Evolutionary conservation across 2,113 vertebrate genomes (phyloP).

Genomic region (Fulica atra): DNA sequence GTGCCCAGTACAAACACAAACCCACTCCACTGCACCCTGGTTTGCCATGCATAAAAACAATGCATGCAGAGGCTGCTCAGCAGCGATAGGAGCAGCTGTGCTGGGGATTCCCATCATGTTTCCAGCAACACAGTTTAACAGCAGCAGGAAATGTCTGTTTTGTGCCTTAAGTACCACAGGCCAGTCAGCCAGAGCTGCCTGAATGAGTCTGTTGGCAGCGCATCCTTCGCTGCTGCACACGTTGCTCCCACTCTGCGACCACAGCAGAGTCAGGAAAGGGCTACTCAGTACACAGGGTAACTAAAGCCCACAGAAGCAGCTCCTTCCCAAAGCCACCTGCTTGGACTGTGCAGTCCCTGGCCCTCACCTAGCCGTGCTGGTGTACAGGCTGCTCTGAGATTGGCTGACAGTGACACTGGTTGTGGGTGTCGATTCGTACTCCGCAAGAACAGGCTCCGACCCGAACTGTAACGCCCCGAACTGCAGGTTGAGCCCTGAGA

Average conservation of each 20-base stretch:
- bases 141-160: neutral
- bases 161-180: neutral
- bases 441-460: constrained; percentile 91
- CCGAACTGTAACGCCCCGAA: constrained; percentile 96
- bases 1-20: too few relatives aligned
- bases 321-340: accelerated
- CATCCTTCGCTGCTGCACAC: constrained; percentile 28
- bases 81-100: neutral
- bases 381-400: constrained; percentile 90
- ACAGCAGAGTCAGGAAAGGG: constrained; percentile 16
- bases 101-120: neutral
- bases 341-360: accelerated
- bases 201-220: neutral
- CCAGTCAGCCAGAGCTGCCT: neutral
- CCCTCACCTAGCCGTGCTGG: constrained; percentile 87
- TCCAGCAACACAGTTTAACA: neutral
- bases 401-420: constrained; percentile 81
- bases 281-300: neutral
- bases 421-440: constrained; percentile 86
- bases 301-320: neutral
- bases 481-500: constrained; percentile 94
- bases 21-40: accelerated
- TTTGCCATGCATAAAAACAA: neutral
- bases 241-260: constrained; percentile 21
- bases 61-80: neutral